These are phyloP conservation scores for Megalonaias nervosa DNA, from an alignment of 1,140 invertebrate species.

Conservation along the genomic window DNA sequence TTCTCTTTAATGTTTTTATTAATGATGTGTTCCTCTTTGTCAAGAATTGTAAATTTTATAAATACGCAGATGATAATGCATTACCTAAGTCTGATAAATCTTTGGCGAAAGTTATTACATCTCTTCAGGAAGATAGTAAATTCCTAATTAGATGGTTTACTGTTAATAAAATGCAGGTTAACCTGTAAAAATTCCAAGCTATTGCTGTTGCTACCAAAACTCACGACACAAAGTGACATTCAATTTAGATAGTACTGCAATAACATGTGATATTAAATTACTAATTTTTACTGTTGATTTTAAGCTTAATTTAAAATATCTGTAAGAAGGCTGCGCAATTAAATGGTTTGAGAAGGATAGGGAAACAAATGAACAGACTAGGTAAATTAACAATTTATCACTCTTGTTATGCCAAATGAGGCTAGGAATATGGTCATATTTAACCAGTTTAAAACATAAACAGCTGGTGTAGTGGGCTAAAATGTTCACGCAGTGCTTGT, in stretches of 20 bases:
- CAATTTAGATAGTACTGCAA: constrained; percentile 6
- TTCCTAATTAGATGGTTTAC: constrained; percentile 6
- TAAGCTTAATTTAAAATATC: constrained; percentile 22
- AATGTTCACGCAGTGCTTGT: constrained; percentile 3
- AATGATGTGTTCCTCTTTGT: constrained; percentile 3
- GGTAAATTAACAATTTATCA: neutral
- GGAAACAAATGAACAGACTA: too few relatives aligned
- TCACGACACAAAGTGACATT: neutral
- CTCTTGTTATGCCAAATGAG: constrained; percentile 1
- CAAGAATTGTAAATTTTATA: neutral
- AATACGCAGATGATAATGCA: constrained; percentile 26
- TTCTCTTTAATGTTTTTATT: neutral
- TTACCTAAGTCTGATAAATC: neutral
- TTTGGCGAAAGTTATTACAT: neutral
- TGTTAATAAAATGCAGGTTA: constrained; percentile 12
- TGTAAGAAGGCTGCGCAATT: constrained; percentile 30
- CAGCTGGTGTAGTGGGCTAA: neutral
- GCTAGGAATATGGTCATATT: too few relatives aligned
- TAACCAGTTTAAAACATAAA: neutral
- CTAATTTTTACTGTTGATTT: constrained; percentile 28
- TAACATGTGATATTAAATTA: constrained; percentile 33
- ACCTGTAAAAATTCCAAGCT: constrained; percentile 23
- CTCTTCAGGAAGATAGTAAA: neutral
- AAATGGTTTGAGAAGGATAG: neutral
- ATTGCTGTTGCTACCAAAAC: constrained; percentile 11